Conservation (phyloP, 2,888 invertebrate species). For the Bimastos eiseni region DNA sequence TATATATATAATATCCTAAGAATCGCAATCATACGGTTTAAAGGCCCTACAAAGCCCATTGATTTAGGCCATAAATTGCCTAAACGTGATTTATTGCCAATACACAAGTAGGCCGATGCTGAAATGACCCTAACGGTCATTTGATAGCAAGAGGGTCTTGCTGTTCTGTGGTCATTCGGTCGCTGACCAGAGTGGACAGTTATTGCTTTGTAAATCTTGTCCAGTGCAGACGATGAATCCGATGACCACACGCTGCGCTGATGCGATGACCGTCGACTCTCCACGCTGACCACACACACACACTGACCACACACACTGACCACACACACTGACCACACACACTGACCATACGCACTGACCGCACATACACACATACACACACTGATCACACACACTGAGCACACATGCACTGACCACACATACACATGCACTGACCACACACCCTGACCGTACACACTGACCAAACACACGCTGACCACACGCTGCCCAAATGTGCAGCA, state of each 20-base stretch:
- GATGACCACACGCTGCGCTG: neutral
- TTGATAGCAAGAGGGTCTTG: neutral
- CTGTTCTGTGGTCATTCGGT: neutral
- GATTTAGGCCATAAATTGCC: neutral
- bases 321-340: neutral
- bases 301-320: neutral
- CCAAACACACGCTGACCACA: neutral
- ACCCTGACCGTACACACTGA: neutral
- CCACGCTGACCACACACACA: neutral
- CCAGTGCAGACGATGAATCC: neutral
- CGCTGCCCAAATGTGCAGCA: no score
- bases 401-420: no score
- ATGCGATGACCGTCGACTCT: neutral
- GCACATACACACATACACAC: neutral
- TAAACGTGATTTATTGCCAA: neutral
- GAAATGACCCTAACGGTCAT: neutral
- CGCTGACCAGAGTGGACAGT: constrained; percentile 13
- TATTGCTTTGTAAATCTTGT: constrained; percentile 13
- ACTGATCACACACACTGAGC: no score
- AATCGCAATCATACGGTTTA: neutral
- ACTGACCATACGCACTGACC: neutral
- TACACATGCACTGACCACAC: no score
- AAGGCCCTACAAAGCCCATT: neutral
- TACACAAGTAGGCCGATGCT: neutral
- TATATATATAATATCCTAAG: neutral